These are phyloP conservation scores for Guaruba guarouba DNA, from an alignment of 2,113 vertebrate genomes.

Conservation along the genomic window DNA sequence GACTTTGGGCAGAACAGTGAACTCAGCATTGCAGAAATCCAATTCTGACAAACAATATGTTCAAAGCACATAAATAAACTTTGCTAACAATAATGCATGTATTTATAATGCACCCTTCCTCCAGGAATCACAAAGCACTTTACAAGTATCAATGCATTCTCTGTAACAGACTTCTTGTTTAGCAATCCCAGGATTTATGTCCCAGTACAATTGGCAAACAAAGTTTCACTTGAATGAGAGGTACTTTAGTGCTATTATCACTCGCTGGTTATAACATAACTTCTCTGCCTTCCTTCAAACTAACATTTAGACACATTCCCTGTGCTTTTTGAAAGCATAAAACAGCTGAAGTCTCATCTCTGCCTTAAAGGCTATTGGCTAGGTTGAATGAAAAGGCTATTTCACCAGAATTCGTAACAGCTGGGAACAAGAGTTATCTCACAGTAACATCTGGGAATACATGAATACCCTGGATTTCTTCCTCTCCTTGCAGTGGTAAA, in stretches of 20 bases:
- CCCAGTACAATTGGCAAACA: neutral
- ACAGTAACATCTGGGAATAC: neutral
- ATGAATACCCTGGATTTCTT: neutral
- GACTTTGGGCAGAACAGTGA: neutral
- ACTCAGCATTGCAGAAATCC: neutral
- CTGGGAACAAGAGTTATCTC: neutral
- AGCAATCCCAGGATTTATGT: neutral
- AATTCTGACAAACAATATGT: neutral
- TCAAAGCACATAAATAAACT: neutral
- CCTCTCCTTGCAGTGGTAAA: neutral
- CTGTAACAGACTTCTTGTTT: neutral
- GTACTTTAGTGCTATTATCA: neutral
- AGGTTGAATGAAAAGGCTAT: conserved; percentile 12
- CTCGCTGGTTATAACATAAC: neutral
- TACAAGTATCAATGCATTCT: neutral
- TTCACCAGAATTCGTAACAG: neutral
- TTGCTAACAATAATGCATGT: neutral
- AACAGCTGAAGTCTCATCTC: neutral
- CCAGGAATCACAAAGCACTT: neutral
- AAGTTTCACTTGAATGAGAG: neutral
- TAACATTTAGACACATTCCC: neutral
- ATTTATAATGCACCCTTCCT: neutral
- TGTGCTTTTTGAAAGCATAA: neutral
- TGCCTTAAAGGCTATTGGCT: neutral
- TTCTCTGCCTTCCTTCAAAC: neutral